phyloP scores from a whole-genome alignment of 2,113 vertebrate genomes.

The Pachyramphus minor region DNA sequence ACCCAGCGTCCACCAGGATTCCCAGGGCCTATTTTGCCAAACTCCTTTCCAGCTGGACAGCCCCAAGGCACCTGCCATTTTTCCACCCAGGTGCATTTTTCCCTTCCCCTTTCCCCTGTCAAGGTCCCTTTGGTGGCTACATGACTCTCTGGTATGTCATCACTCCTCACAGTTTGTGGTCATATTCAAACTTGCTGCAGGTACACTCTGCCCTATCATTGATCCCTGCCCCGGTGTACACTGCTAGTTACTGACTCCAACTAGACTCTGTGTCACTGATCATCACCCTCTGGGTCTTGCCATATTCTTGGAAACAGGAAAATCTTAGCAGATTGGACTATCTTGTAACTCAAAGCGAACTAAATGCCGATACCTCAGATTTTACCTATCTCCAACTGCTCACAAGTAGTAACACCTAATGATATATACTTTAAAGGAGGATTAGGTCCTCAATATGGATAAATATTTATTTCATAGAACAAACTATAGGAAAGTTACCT shows the following conservation, averaged over 20 bases:
- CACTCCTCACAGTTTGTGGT: neutral
- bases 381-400: neutral
- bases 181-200: neutral
- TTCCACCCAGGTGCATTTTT: neutral
- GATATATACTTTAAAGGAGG: neutral
- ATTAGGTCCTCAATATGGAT: neutral
- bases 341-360: too few relatives aligned
- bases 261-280: accelerated
- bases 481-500: neutral
- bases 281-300: neutral
- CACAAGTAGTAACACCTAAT: neutral
- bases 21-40: neutral
- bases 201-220: neutral
- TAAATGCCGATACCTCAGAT: too few relatives aligned
- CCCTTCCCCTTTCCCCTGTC: neutral
- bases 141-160: neutral
- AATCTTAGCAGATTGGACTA: too few relatives aligned
- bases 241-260: neutral
- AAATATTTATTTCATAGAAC: neutral
- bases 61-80: neutral
- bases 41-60: neutral
- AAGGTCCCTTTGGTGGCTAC: neutral
- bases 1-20: neutral
- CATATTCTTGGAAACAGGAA: too few relatives aligned
- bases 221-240: neutral